Evolutionary conservation across 2,888 invertebrate species (phyloP).

Genomic region (Drosophila setosimentum): DNA sequence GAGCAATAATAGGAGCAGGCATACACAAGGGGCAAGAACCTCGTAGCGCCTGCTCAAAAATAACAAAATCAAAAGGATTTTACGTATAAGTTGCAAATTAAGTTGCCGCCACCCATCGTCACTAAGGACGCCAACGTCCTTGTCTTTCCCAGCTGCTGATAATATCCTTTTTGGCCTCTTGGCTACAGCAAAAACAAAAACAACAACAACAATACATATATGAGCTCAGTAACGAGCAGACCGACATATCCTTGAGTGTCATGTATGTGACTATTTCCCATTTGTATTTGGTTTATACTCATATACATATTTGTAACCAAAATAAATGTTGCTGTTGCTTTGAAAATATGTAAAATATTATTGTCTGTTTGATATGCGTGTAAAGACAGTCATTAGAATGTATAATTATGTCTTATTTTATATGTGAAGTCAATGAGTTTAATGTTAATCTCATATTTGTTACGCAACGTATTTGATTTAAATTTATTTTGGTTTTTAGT

Average conservation of each 20-base stretch:
- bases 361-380: not conserved
- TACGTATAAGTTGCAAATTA: constrained; percentile 82
- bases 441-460: not conserved
- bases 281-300: constrained; percentile 31
- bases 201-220: constrained; percentile 4
- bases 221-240: constrained; percentile 1
- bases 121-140: constrained; percentile 34
- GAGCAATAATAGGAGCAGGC: not conserved
- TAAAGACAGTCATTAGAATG: not conserved
- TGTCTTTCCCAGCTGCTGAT: constrained; percentile 60
- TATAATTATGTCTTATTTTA: not conserved
- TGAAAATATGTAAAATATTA: not conserved
- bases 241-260: constrained; percentile 40
- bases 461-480: not conserved
- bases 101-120: constrained; percentile 56
- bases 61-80: constrained; percentile 80
- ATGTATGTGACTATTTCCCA: constrained; percentile 28
- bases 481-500: not conserved
- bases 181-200: constrained; percentile 44
- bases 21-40: constrained; percentile 6
- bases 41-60: constrained; percentile 47
- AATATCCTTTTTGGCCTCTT: constrained; percentile 68
- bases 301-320: not conserved
- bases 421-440: not conserved
- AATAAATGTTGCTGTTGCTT: not conserved